Evolutionary conservation across 2,888 invertebrate species (phyloP).

Genomic region (Drosophila ustulata): DNA sequence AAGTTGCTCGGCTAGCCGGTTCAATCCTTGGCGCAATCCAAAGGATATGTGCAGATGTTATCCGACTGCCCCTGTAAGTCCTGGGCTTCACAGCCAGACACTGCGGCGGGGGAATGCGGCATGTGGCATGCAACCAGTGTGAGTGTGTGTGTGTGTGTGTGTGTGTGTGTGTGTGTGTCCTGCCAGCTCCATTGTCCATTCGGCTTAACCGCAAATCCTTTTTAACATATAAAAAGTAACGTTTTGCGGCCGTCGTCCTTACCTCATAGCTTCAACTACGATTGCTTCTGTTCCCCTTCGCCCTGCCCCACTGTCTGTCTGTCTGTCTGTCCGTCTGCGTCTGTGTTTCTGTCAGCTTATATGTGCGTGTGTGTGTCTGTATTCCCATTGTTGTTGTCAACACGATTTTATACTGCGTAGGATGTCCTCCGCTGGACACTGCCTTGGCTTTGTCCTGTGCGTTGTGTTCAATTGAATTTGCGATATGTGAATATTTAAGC

Average conservation of each 20-base stretch:
- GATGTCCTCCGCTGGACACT: conserved; percentile 23
- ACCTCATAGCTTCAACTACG: conserved; percentile 11
- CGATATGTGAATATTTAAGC: conserved; percentile 81
- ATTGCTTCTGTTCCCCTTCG: neutral
- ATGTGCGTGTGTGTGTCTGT: conserved; percentile 38
- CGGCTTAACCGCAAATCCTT: conserved; percentile 80
- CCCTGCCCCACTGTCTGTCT: neutral
- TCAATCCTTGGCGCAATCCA: conserved; percentile 57
- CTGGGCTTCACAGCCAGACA: conserved; percentile 30
- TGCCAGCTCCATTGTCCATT: conserved; percentile 62
- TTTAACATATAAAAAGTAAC: conserved; percentile 80
- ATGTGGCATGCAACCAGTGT: conserved; percentile 40
- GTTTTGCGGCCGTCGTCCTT: conserved; percentile 58
- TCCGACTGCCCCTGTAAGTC: conserved; percentile 58
- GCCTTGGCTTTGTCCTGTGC: conserved; percentile 61
- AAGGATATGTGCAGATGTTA: conserved; percentile 75
- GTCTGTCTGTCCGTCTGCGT: conserved; percentile 2
- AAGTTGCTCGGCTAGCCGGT: conserved; percentile 60
- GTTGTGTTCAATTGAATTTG: conserved; percentile 79
- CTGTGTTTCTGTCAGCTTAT: conserved; percentile 17
- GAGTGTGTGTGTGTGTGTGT: conserved; percentile 43
- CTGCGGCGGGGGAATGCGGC: neutral
- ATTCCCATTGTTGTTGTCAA: conserved; percentile 80
- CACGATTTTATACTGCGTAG: conserved; percentile 78
- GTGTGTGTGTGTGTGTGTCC: conserved; percentile 2